These are phyloP conservation scores for Euura saliciscinereae DNA, from an alignment of 1,140 invertebrate species.

Conservation along the genomic window DNA sequence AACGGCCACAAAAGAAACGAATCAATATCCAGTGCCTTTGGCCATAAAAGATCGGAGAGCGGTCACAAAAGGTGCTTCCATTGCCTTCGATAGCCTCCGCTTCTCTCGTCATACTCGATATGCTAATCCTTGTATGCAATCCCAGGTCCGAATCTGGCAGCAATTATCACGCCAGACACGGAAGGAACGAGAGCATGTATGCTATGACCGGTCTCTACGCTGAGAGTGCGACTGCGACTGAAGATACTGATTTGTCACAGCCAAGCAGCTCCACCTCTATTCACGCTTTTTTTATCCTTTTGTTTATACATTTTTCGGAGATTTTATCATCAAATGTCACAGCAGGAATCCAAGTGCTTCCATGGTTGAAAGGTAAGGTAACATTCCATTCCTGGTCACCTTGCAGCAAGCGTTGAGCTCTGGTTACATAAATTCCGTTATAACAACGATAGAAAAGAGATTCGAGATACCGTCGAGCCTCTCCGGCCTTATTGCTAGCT, in stretches of 20 bases:
- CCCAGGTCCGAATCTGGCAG: slow-evolving; percentile 55
- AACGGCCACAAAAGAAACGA: slow-evolving; percentile 53
- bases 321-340: slow-evolving; percentile 75
- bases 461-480: slow-evolving; percentile 94
- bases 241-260: slow-evolving; percentile 48
- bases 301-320: slow-evolving; percentile 53
- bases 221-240: slow-evolving; percentile 64
- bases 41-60: slow-evolving; percentile 53
- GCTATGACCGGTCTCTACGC: slow-evolving; percentile 85
- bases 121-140: neutral
- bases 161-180: slow-evolving; percentile 61
- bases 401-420: slow-evolving; percentile 89
- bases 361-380: slow-evolving; percentile 73
- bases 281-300: slow-evolving; percentile 34
- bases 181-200: slow-evolving; percentile 85
- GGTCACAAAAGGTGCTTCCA: slow-evolving; percentile 42
- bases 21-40: slow-evolving; percentile 58
- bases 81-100: too few species aligned
- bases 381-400: slow-evolving; percentile 82
- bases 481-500: slow-evolving; percentile 90
- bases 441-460: slow-evolving; percentile 95
- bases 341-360: slow-evolving; percentile 78
- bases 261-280: slow-evolving; percentile 37
- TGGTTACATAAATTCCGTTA: slow-evolving; percentile 93
- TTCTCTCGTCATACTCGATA: neutral